phyloP scores from a whole-genome alignment of 2,113 vertebrate species.

The Dendropsophus ebraccatus region DNA sequence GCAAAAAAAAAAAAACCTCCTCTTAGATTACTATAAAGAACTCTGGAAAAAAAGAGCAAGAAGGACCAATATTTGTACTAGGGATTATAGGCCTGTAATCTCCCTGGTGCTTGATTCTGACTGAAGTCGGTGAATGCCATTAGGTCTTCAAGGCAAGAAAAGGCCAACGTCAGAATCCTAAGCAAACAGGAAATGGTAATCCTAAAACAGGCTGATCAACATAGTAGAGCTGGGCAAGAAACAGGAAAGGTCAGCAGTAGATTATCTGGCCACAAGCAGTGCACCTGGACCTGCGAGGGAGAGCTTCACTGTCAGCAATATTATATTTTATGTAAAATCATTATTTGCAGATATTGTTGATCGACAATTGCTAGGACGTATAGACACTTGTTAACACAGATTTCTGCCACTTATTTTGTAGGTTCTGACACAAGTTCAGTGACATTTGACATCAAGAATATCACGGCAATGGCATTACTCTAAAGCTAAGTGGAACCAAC shows the following conservation, averaged over 20 bases:
- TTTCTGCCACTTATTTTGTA: background rate
- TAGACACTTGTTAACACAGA: background rate
- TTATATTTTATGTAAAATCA: background rate
- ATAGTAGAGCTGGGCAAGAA: background rate
- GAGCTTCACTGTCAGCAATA: background rate
- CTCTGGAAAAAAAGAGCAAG: too few relatives aligned
- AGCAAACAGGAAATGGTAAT: background rate
- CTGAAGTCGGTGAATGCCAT: too few relatives aligned
- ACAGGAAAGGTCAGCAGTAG: background rate
- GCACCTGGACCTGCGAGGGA: background rate
- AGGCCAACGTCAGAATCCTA: background rate
- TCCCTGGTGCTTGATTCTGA: too few relatives aligned
- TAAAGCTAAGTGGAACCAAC: too few relatives aligned
- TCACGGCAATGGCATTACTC: background rate
- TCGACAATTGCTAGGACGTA: background rate
- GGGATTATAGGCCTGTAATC: too few relatives aligned
- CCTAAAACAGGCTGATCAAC: constrained; percentile 19
- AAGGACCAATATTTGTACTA: too few relatives aligned
- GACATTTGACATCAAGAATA: background rate
- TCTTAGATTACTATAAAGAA: too few relatives aligned
- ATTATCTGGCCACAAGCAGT: background rate
- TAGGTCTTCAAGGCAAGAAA: too few relatives aligned
- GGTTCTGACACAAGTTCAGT: too few relatives aligned
- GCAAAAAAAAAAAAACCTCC: too few relatives aligned
- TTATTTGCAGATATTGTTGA: background rate